Conservation (phyloP, 1,140 invertebrate species). For the Drosophila jambulina region DNA sequence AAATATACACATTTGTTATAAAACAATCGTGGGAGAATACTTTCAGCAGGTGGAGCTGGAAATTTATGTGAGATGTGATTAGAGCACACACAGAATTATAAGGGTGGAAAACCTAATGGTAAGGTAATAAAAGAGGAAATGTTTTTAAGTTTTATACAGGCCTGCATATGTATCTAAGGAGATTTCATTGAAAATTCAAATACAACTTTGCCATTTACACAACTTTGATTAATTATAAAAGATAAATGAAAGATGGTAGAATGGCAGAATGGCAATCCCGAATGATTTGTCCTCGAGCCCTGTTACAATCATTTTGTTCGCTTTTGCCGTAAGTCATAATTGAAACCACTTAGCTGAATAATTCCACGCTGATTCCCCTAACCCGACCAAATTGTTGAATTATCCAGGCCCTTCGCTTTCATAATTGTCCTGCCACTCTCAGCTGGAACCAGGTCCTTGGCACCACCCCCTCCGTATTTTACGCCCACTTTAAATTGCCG, state of each 20-base stretch:
- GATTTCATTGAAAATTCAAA: neutral
- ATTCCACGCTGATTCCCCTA: conserved; percentile 33
- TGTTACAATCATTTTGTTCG: conserved; percentile 2
- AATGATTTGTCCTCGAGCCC: neutral
- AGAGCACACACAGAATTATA: neutral
- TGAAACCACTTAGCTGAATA: conserved; percentile 34
- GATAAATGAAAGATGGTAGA: neutral
- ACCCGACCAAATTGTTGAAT: conserved; percentile 42
- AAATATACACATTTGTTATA: conserved; percentile 8
- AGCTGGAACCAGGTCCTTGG: conserved; percentile 44
- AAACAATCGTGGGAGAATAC: neutral
- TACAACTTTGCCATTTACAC: neutral
- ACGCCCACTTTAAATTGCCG: conserved; percentile 61
- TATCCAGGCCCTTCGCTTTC: conserved; percentile 34
- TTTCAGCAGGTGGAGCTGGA: neutral
- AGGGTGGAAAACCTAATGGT: neutral
- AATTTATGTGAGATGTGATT: neutral
- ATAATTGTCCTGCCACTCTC: conserved; percentile 51
- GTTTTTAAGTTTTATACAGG: neutral
- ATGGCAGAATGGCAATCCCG: neutral
- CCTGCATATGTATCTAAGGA: neutral
- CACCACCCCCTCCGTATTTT: neutral
- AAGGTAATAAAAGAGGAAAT: neutral
- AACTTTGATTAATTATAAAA: conserved; percentile 6
- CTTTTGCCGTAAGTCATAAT: conserved; percentile 22